A percentile compares a stretch with the other conserved stretches of the same genome.
These are phyloP conservation scores for Eristalis arbustorum DNA, from an alignment of 2,888 invertebrate species.

Conservation along the genomic window DNA sequence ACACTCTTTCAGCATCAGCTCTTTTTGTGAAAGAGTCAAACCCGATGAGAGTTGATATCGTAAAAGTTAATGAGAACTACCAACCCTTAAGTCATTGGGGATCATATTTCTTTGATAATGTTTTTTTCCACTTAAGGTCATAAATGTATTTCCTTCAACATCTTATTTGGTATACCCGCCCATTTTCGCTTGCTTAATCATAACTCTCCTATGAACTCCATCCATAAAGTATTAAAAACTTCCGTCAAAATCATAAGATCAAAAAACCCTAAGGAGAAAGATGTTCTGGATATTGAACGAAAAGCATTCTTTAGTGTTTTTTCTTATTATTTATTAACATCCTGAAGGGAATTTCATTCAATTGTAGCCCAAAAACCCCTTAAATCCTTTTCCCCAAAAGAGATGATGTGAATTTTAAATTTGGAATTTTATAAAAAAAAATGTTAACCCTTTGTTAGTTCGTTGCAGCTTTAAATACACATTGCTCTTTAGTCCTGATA, in stretches of 20 bases:
- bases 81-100: not conserved
- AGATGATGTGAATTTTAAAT: not conserved
- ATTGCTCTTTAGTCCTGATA: not conserved
- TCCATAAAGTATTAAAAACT: not conserved
- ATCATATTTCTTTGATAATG: not conserved
- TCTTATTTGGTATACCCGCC: not conserved
- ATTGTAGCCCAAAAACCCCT: not conserved
- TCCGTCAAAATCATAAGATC: not conserved
- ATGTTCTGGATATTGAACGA: not conserved
- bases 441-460: not conserved
- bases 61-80: not conserved
- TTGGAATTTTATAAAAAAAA: not conserved
- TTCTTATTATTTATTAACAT: conserved; percentile 16
- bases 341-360: conserved; percentile 4
- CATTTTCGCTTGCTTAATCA: not conserved
- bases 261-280: conserved; percentile 4
- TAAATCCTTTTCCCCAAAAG: not conserved
- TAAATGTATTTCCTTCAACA: not conserved
- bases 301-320: not conserved
- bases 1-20: too few relatives aligned
- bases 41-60: not conserved
- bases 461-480: too few relatives aligned
- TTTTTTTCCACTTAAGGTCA: not conserved
- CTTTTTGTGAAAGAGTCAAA: too few relatives aligned
- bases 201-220: not conserved